Conservation (phyloP, 2,797 vertebrate species). For the Rhincodon typus region DNA sequence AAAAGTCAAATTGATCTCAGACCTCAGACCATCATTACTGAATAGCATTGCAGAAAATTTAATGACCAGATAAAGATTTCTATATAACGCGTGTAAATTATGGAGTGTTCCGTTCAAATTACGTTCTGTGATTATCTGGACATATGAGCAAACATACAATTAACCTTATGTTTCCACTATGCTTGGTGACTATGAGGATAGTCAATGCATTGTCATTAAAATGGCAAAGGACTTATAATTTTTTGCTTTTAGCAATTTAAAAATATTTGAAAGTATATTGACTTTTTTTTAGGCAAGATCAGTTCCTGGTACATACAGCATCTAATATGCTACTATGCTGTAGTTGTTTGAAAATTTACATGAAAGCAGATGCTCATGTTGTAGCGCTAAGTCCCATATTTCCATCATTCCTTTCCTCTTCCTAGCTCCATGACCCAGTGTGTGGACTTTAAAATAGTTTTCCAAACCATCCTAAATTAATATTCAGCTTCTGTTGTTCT, state of each 20-base stretch:
- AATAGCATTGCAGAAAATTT: background rate
- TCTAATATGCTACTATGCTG: background rate
- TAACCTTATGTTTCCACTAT: background rate
- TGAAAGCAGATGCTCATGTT: background rate
- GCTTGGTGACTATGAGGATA: background rate
- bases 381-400: background rate
- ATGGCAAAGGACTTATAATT: too few relatives aligned
- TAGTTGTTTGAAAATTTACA: background rate
- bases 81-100: background rate
- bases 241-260: background rate
- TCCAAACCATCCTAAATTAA: background rate
- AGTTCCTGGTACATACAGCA: background rate
- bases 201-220: background rate
- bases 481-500: background rate
- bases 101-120: background rate
- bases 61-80: background rate
- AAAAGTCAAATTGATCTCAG: background rate
- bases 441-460: background rate
- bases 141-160: background rate
- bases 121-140: background rate
- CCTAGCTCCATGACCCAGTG: background rate
- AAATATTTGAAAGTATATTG: background rate
- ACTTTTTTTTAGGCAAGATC: background rate
- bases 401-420: background rate
- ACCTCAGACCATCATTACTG: background rate